Evolutionary conservation across 1,140 invertebrate species (phyloP).

Genomic region (Aporrectodea caliginosa): DNA sequence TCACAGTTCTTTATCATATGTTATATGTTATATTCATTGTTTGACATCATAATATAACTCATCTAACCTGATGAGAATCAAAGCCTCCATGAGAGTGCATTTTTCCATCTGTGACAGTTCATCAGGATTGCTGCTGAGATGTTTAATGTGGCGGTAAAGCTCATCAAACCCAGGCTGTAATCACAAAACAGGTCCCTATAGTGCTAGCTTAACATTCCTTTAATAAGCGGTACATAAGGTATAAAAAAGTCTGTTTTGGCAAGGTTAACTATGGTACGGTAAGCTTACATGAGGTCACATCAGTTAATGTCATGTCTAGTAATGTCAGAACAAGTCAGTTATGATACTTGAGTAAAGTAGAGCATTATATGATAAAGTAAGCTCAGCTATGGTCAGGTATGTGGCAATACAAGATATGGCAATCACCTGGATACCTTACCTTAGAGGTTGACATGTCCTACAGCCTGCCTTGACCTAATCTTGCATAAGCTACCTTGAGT

Average conservation of each 20-base stretch:
- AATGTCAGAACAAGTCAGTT: background rate
- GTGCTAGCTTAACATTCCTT: background rate
- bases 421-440: no score
- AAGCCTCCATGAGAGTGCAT: conserved; percentile 64
- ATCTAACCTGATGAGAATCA: conserved; percentile 55
- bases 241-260: background rate
- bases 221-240: background rate
- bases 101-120: conserved; percentile 79
- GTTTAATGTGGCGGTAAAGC: conserved; percentile 69
- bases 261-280: background rate
- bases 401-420: no score
- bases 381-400: no score
- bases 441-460: no score
- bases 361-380: background rate
- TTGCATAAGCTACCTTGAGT: no score
- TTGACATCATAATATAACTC: background rate
- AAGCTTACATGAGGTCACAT: background rate
- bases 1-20: no score
- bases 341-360: conserved; percentile 2
- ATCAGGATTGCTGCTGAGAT: conserved; percentile 63
- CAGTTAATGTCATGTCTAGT: background rate
- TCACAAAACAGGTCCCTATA: background rate
- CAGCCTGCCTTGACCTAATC: no score
- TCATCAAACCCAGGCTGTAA: conserved; percentile 81
- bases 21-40: no score